phyloP scores from a whole-genome alignment of 2,113 vertebrate species.

The Solea senegalensis region DNA sequence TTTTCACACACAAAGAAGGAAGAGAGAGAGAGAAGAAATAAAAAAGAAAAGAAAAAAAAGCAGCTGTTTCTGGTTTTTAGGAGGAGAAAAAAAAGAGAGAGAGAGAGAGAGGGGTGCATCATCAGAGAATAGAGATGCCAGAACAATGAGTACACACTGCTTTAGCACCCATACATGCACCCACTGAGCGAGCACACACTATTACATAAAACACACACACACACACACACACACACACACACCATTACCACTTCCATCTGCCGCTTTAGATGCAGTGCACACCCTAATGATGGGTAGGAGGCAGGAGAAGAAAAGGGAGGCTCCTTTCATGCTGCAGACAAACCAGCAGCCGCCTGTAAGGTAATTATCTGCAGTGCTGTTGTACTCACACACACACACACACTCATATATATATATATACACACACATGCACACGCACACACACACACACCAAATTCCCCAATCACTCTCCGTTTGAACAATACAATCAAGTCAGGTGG shows the following conservation, averaged over 20 bases:
- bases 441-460: conserved; percentile 52
- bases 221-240: conserved; percentile 26
- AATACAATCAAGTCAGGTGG: conserved; percentile 65
- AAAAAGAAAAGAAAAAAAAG: conserved; percentile 3
- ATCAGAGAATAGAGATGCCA: conserved; percentile 26
- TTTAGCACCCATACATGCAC: conserved; percentile 41
- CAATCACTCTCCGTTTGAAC: conserved; percentile 58
- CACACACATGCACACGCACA: conserved; percentile 28
- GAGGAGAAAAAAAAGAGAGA: conserved; percentile 14
- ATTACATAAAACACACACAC: conserved; percentile 10
- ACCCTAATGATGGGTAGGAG: conserved; percentile 65
- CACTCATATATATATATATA: neutral
- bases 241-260: conserved; percentile 51
- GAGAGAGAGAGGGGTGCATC: conserved; percentile 24
- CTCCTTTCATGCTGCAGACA: conserved; percentile 67
- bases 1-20: conserved; percentile 45
- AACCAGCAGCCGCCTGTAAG: conserved; percentile 58
- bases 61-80: conserved; percentile 25
- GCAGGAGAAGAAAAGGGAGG: conserved; percentile 62
- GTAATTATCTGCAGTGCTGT: conserved; percentile 69
- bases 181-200: conserved; percentile 46
- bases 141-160: conserved; percentile 55
- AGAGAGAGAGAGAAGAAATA: neutral
- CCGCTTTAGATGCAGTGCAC: conserved; percentile 66
- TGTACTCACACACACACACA: conserved; percentile 50